These are phyloP conservation scores for Eurypyga helias DNA, from an alignment of 2,113 vertebrate genomes.

Conservation along the genomic window DNA sequence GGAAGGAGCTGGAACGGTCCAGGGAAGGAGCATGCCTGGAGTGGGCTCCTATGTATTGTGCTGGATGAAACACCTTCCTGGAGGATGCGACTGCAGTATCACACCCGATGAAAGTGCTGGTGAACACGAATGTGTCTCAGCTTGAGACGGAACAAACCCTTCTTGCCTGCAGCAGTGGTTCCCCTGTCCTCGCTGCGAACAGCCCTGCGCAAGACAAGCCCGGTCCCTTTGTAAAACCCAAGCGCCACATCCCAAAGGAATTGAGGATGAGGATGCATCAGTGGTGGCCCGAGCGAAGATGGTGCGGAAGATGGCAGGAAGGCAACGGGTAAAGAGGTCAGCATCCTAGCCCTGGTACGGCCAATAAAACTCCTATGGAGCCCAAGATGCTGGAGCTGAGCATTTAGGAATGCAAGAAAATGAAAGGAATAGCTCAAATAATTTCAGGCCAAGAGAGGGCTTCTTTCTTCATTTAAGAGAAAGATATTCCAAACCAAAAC, in stretches of 20 bases:
- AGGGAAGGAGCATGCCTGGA: not conserved
- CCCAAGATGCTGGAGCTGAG: not conserved
- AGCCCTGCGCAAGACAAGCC: rapidly evolving
- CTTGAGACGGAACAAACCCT: not conserved
- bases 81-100: not conserved
- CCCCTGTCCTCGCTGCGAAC: rapidly evolving
- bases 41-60: rapidly evolving
- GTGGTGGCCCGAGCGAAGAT: not conserved
- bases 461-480: not conserved
- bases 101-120: not conserved
- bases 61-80: not conserved
- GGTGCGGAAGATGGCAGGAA: not conserved
- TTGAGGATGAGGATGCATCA: rapidly evolving
- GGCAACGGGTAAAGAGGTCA: not conserved
- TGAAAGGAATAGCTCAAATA: not conserved
- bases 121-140: rapidly evolving
- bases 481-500: conserved; percentile 47
- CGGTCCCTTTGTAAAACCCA: rapidly evolving
- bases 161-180: not conserved
- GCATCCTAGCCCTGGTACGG: not conserved
- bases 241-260: rapidly evolving
- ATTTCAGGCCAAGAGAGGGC: not conserved
- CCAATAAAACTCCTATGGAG: rapidly evolving
- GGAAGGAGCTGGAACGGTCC: not conserved
- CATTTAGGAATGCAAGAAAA: not conserved